phyloP scores from a whole-genome alignment of 1,140 invertebrate species.

The Parapsyche elsis region DNA sequence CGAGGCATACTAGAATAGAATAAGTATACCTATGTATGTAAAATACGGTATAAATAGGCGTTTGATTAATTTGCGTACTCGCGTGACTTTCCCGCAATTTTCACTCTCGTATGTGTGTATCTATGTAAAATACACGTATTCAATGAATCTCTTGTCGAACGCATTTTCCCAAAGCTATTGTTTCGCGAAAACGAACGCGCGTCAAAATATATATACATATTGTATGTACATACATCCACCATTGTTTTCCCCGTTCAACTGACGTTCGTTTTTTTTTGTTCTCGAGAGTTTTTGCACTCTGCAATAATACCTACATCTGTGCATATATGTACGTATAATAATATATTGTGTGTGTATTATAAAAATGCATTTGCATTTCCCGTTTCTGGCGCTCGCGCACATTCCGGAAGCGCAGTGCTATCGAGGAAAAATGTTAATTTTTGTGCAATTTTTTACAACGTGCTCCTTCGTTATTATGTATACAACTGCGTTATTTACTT shows the following conservation, averaged over 20 bases:
- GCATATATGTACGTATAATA: not conserved
- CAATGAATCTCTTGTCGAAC: not conserved
- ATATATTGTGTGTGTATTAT: not conserved
- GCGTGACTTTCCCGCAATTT: slow-evolving; percentile 1
- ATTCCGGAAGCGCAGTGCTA: not conserved
- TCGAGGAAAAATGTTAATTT: slow-evolving; percentile 17
- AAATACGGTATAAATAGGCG: no score
- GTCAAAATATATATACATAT: not conserved
- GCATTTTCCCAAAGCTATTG: not conserved
- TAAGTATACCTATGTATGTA: no score
- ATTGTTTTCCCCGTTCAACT: no score
- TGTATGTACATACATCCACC: not conserved
- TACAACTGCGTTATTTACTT: not conserved
- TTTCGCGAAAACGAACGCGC: not conserved
- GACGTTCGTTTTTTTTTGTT: no score
- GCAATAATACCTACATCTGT: no score
- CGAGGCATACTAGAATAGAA: not conserved
- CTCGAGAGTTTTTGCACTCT: no score
- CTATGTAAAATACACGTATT: no score
- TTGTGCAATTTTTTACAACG: not conserved
- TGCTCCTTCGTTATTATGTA: not conserved
- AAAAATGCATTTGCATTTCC: slow-evolving; percentile 19
- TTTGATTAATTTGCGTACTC: not conserved
- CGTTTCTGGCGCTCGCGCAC: not conserved
- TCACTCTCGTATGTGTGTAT: not conserved